A percentile compares a stretch with the other conserved stretches of the same genome.
These are phyloP conservation scores for Drosophila nr. perissopoda DNA, from an alignment of 2,888 invertebrate species.

Conservation along the genomic window DNA sequence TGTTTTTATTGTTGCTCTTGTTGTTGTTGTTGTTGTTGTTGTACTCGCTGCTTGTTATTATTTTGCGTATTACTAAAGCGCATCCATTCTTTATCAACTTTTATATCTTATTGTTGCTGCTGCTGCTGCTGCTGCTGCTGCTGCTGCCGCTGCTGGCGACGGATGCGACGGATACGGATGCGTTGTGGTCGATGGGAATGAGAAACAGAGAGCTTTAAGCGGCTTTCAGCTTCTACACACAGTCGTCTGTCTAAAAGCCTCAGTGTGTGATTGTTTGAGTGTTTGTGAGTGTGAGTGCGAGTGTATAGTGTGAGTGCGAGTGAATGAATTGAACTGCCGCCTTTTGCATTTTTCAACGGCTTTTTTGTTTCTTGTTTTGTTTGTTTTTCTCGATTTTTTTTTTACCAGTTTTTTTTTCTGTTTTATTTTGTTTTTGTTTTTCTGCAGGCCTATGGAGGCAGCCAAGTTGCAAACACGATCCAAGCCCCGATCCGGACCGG, in stretches of 20 bases:
- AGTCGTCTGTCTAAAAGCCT: conserved; percentile 34
- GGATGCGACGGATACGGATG: conserved; percentile 64
- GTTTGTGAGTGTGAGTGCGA: conserved; percentile 4
- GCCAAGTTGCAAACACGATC: conserved; percentile 49
- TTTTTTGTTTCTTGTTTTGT: conserved; percentile 35
- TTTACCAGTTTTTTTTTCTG: conserved; percentile 27
- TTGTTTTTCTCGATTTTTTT: conserved; percentile 3
- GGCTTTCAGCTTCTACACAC: conserved; percentile 50
- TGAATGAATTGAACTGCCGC: conserved; percentile 70
- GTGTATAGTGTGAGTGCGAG: conserved; percentile 34
- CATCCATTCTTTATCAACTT: conserved; percentile 72
- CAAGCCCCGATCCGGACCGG: conserved; percentile 30
- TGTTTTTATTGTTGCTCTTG: conserved; percentile 45
- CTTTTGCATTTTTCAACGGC: conserved; percentile 75
- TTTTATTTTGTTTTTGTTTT: conserved; percentile 30
- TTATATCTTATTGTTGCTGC: conserved; percentile 47
- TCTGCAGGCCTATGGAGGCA: conserved; percentile 54
- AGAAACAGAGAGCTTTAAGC: conserved; percentile 57
- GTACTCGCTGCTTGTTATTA: conserved; percentile 54
- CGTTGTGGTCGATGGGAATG: conserved; percentile 51
- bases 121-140: conserved; percentile 33
- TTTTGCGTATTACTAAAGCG: conserved; percentile 75
- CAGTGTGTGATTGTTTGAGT: conserved; percentile 4
- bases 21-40: conserved; percentile 27
- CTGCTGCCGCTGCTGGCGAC: conserved; percentile 35